phyloP scores from a whole-genome alignment of 2,888 invertebrate genomes.

The Mesorhabditis sp. region DNA sequence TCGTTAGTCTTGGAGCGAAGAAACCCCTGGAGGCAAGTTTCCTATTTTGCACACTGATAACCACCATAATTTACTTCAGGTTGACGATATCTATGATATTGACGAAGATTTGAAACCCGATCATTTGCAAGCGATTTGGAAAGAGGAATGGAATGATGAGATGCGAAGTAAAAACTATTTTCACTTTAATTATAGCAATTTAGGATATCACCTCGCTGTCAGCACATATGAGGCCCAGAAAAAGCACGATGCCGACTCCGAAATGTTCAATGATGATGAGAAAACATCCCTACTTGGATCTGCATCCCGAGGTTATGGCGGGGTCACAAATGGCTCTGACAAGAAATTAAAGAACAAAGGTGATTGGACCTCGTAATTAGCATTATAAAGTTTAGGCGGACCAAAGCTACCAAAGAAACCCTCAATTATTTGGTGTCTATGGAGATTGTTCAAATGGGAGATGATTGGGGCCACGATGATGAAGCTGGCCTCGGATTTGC shows the following conservation, averaged over 20 bases:
- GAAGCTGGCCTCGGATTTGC: constrained; percentile 47
- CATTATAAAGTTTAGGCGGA: constrained; percentile 12
- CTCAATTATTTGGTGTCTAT: constrained; percentile 46
- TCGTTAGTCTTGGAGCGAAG: constrained; percentile 40
- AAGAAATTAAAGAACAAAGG: constrained; percentile 7
- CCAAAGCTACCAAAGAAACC: constrained; percentile 20
- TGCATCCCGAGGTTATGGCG: constrained; percentile 18
- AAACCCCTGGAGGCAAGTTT: constrained; percentile 30
- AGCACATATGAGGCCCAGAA: constrained; percentile 11
- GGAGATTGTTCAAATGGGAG: constrained; percentile 48
- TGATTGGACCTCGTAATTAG: not conserved
- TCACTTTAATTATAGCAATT: not conserved
- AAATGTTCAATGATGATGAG: constrained; percentile 12
- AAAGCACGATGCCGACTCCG: constrained; percentile 14
- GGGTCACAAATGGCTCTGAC: constrained; percentile 10
- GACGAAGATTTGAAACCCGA: constrained; percentile 39
- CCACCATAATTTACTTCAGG: constrained; percentile 9
- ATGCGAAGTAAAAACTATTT: constrained; percentile 17
- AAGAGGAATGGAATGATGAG: constrained; percentile 29
- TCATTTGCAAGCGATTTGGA: constrained; percentile 40
- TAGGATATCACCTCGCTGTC: not conserved
- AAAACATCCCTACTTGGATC: constrained; percentile 11
- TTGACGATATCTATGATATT: constrained; percentile 48
- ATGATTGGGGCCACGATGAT: constrained; percentile 42
- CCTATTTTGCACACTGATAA: not conserved